A percentile compares a stretch with the other conserved stretches of the same genome.
phyloP scores from a whole-genome alignment of 2,888 invertebrate species.

The Seira musarum region DNA sequence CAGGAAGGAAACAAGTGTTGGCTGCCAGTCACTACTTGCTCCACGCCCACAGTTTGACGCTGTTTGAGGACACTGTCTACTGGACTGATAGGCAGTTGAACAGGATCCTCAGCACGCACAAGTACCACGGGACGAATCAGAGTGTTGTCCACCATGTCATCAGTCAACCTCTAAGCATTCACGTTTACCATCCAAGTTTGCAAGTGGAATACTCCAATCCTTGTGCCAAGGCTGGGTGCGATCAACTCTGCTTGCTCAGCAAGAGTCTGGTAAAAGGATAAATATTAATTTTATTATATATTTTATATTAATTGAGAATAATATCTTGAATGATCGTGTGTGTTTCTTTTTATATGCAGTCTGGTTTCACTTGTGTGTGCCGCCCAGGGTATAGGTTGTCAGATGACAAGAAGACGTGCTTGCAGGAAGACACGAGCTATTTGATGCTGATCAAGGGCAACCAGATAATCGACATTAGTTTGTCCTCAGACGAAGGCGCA shows the following conservation, averaged over 20 bases:
- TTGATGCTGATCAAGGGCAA: slow-evolving; percentile 91
- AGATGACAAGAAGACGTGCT: slow-evolving; percentile 80
- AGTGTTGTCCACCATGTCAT: slow-evolving; percentile 95
- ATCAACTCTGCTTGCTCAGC: slow-evolving; percentile 88
- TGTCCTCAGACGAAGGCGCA: slow-evolving; percentile 80
- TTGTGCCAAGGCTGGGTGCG: slow-evolving; percentile 83
- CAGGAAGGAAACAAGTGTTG: slow-evolving; percentile 88
- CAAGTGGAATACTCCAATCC: slow-evolving; percentile 88
- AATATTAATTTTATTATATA: background rate
- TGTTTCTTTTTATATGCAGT: slow-evolving; percentile 68
- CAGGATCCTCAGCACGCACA: slow-evolving; percentile 86
- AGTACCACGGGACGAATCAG: slow-evolving; percentile 92
- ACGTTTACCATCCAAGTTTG: slow-evolving; percentile 94
- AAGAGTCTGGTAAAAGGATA: background rate
- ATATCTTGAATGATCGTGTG: too few species aligned
- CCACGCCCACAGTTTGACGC: slow-evolving; percentile 94
- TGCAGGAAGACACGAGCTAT: slow-evolving; percentile 90
- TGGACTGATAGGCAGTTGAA: slow-evolving; percentile 97
- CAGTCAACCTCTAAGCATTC: slow-evolving; percentile 95
- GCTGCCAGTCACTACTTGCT: slow-evolving; percentile 92
- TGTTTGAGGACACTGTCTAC: slow-evolving; percentile 96
- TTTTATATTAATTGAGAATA: background rate
- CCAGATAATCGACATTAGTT: slow-evolving; percentile 88
- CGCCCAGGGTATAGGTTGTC: slow-evolving; percentile 84
- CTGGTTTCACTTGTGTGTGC: slow-evolving; percentile 91